Percentiles rank a stretch among this genome's conserved stretches.
Conservation (phyloP, 2,113 vertebrate genomes). For the Marcusenius ussheri region DNA sequence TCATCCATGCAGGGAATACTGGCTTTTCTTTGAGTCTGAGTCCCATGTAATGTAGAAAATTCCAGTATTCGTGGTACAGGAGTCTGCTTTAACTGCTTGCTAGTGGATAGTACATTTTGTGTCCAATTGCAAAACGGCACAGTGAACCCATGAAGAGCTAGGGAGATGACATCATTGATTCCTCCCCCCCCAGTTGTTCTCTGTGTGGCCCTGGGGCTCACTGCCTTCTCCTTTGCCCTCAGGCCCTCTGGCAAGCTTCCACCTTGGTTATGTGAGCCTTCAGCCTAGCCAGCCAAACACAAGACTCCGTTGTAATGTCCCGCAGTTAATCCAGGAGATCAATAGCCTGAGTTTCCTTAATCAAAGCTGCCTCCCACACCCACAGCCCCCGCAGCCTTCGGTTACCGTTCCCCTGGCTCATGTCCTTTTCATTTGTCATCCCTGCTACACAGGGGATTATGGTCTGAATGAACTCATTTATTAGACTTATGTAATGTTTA, state of each 20-base stretch:
- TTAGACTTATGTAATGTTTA: conserved; percentile 38
- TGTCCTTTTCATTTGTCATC: conserved; percentile 25
- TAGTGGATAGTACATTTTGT: neutral
- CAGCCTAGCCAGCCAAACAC: conserved; percentile 30
- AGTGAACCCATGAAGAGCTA: neutral
- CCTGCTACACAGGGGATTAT: conserved; percentile 34
- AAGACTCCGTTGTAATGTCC: conserved; percentile 36
- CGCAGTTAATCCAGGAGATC: conserved; percentile 47
- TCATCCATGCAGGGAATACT: conserved; percentile 1
- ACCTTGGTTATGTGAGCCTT: conserved; percentile 18
- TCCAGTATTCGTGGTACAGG: neutral
- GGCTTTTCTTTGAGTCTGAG: neutral
- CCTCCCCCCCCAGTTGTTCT: neutral
- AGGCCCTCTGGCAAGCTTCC: conserved; percentile 1
- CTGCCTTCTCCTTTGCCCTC: conserved; percentile 9
- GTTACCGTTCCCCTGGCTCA: neutral
- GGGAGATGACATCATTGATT: conserved; percentile 6
- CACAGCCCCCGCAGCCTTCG: neutral
- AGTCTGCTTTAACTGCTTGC: neutral
- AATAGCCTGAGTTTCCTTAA: conserved; percentile 39
- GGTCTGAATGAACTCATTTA: conserved; percentile 39
- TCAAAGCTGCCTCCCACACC: conserved; percentile 20
- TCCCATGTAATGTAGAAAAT: neutral
- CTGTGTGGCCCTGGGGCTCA: neutral
- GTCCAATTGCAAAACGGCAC: neutral